Base-by-base conservation (phyloP, 2,797 vertebrate genomes). In the Myotis myotis region DNA sequence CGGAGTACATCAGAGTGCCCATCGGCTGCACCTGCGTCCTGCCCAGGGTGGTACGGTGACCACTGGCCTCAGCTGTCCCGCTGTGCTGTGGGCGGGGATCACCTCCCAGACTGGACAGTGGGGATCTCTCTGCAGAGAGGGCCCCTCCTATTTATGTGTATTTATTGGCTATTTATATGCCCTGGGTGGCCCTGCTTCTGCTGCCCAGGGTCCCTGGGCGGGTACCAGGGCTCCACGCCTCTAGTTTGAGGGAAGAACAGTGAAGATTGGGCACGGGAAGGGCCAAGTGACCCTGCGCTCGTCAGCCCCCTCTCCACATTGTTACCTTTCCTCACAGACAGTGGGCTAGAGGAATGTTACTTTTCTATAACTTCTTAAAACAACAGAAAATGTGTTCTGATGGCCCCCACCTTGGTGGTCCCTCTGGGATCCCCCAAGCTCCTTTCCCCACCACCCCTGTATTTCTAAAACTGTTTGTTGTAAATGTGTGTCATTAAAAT, bases 1-100 rank as follows among this genome's bases (percentile, higher is more conserved):
- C 97, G 0, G 96, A 98, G 4, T 97, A 76, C 96, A 98, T 98
- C 49, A 6, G 76, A 0, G 98, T 99, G 23, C 96, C 98, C 0
- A 98, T 99, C 36, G 99, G 98, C 70, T 99, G 99, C 51, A 99
- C 99, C 78, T 99, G 99, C 0, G 98, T 97, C 30, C 96, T 98
- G 64, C 98, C 98, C 78, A 96, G 97, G 72, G 97, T 96, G 28
- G 89, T 96, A 2, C 20, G 1, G 28, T 95, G 95, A 97, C 8
- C 4, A 2, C 41, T 0, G 2, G 9, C 57, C 76, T 28, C 49
- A 23, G 49, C n/a, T 3, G 41, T 25, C 38, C 7, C 23, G 22
- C 41, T 17, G 15, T 17, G 9, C 15, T 33, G 30, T 44, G 30
- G 53, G 51, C 51, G 22, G 16, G 71, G 44, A 22, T 51, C 3